Evolutionary conservation across 2,888 invertebrate species (phyloP), one percentile per base, ranked within the genome.

Genomic region (Mycalesis mineus): DNA sequence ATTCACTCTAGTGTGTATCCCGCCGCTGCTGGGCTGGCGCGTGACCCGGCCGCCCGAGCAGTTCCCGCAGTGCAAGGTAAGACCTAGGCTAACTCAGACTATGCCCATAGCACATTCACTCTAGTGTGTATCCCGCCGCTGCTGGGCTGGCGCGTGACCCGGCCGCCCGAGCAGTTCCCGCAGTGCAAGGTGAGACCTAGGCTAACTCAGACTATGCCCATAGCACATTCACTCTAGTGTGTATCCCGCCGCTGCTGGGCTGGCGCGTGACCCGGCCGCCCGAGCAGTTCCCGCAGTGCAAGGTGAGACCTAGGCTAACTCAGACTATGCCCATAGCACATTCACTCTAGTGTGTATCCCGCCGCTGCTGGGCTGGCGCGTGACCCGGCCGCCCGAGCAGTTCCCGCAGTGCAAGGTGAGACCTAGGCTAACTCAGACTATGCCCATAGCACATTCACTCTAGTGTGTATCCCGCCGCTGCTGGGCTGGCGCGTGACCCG

Each of bases 91-190:
- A n/a, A n/a, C n/a, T n/a, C n/a, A n/a, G n/a, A n/a, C n/a, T n/a
- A n/a, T n/a, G n/a, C n/a, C n/a, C n/a, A n/a, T n/a, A n/a, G n/a
- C n/a, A n/a, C n/a, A n/a, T n/a, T n/a, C n/a, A n/a, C 95, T 17
- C 92, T 97, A 65, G 96, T 98, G 71, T 98, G 98, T 79, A 96
- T 98, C 71, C 98, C 98, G 14, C 98, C 98, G 33, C 91, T 98
- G 58, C 92, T 98, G 52, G 98, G 98, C 7, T 98, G 98, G 98
- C 95, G 97, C 74, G 96, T 96, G 71, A 93, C 93, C 67, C 89
- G 94, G 68, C 91, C 92, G 2, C 86, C 88, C 0, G 93, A 94
- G 75, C 92, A 93, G 77, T 94, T 93, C 72, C 95, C 95, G 39
- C 94, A 94, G 78, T 95, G 95, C 91, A 93, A 94, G 94, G 95